Evolutionary conservation across 2,797 vertebrate genomes (phyloP).

Genomic region (Halcyon chelicuti): DNA sequence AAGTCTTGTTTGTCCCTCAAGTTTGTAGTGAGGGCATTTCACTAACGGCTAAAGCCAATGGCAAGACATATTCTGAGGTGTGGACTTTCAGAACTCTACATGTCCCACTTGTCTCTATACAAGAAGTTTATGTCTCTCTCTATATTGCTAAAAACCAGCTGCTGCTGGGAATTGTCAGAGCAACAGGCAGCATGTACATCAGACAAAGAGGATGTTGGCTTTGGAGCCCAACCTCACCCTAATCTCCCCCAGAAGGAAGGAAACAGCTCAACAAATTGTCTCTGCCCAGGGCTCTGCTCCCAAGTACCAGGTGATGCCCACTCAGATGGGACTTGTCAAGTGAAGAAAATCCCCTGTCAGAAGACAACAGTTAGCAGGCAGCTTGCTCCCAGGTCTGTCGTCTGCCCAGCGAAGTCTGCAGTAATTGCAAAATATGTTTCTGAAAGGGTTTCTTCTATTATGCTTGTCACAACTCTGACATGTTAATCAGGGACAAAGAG

Average conservation of each 20-base stretch:
- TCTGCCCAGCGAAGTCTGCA: background rate
- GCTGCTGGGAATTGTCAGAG: background rate
- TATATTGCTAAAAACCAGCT: background rate
- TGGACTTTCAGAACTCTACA: background rate
- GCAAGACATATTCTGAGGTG: background rate
- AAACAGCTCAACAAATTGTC: background rate
- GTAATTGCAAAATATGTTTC: slow-evolving; percentile 18
- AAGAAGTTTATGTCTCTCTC: background rate
- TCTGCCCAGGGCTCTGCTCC: background rate
- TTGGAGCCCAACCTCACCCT: background rate
- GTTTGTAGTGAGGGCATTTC: background rate
- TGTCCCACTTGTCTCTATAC: background rate
- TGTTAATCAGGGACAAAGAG: slow-evolving; percentile 4
- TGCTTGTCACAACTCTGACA: slow-evolving; percentile 22
- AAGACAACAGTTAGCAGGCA: background rate
- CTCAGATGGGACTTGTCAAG: background rate
- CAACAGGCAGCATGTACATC: background rate
- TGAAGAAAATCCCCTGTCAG: background rate
- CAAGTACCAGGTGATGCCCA: background rate
- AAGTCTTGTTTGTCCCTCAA: background rate
- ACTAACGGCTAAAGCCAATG: background rate
- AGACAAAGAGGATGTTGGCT: background rate
- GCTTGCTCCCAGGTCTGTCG: background rate
- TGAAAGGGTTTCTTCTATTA: slow-evolving; percentile 15
- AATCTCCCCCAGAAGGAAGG: background rate